These are phyloP conservation scores for Mamestra configurata DNA, from an alignment of 1,140 invertebrate genomes.

Conservation along the genomic window DNA sequence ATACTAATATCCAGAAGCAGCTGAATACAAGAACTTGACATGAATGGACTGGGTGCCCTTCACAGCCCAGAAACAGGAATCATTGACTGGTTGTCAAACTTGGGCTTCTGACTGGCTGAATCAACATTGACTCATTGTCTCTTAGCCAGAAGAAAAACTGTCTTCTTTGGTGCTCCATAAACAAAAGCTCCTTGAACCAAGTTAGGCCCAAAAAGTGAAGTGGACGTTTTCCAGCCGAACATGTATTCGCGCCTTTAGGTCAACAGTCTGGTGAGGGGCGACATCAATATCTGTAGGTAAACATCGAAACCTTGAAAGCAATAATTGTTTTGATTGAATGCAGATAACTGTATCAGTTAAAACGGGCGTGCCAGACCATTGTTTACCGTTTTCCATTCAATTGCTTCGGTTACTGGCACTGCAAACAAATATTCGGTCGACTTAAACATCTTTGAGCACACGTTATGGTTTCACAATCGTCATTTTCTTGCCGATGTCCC, in stretches of 20 bases:
- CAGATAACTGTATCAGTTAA: conserved; percentile 9
- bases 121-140: too few species aligned
- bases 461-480: too few species aligned
- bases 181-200: too few species aligned
- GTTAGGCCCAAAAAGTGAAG: not conserved
- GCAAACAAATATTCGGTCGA: not conserved
- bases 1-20: too few species aligned
- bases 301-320: conserved; percentile 19
- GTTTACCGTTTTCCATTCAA: conserved; percentile 9
- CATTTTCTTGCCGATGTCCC: too few species aligned
- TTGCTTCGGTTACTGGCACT: not conserved
- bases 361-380: conserved; percentile 1
- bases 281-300: conserved; percentile 15
- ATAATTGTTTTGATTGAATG: conserved; percentile 25
- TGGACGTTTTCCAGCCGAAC: not conserved
- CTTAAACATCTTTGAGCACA: not conserved
- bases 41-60: not conserved
- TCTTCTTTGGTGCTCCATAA: too few species aligned
- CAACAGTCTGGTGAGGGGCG: not conserved
- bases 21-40: conserved; percentile 1
- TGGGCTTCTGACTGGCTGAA: too few species aligned
- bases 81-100: too few species aligned
- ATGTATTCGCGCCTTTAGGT: not conserved
- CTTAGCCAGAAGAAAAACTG: too few species aligned
- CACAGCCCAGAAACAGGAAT: not conserved